These are phyloP conservation scores for Sylvilagus floridanus DNA, from an alignment of 2,797 vertebrate genomes.

Conservation along the genomic window DNA sequence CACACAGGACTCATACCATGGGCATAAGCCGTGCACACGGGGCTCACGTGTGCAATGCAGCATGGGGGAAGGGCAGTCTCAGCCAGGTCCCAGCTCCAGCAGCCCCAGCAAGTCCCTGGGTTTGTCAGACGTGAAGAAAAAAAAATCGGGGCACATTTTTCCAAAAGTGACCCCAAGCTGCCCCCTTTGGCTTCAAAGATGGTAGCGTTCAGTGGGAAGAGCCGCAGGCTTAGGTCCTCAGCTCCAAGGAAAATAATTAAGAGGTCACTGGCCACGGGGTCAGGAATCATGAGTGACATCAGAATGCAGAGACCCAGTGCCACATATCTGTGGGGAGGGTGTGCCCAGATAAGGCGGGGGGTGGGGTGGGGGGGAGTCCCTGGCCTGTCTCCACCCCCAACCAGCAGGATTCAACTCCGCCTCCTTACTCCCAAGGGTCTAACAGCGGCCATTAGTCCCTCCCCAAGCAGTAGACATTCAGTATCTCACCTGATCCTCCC, in stretches of 20 bases:
- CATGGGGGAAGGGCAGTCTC: too few species aligned
- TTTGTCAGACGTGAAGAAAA: background rate
- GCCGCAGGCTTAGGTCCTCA: background rate
- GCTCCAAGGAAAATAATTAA: background rate
- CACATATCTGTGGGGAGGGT: background rate
- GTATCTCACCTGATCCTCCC: background rate
- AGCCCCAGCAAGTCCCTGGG: background rate
- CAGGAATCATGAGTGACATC: background rate
- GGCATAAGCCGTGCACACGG: rapidly evolving
- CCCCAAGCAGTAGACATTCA: background rate
- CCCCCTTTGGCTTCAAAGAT: background rate
- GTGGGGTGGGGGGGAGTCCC: too few species aligned
- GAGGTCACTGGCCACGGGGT: background rate
- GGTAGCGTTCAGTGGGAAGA: background rate
- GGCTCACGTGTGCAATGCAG: background rate
- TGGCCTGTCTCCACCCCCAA: background rate
- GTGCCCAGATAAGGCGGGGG: background rate
- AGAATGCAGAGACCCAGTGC: rapidly evolving
- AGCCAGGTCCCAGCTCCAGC: background rate
- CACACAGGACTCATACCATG: too few species aligned
- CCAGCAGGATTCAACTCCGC: background rate
- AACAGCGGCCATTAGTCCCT: background rate
- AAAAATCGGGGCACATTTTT: background rate
- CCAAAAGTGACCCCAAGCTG: background rate
- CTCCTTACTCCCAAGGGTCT: background rate